Evolutionary conservation across 2,888 invertebrate genomes (phyloP).

Genomic region (Deilephila elpenor): DNA sequence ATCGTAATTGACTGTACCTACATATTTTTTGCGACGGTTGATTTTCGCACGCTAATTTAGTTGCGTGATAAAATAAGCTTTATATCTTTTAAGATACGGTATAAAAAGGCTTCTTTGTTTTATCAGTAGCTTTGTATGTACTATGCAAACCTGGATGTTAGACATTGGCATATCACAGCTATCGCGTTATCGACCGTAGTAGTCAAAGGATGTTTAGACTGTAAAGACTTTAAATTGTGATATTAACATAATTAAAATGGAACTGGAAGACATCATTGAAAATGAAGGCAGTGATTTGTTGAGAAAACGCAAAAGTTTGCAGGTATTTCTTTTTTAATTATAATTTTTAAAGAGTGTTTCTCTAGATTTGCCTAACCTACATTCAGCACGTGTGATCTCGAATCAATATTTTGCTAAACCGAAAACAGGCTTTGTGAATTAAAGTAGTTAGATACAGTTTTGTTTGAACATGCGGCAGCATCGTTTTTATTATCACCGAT

Average conservation of each 20-base stretch:
- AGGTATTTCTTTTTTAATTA: neutral
- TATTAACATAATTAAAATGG: neutral
- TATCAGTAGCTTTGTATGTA: constrained; percentile 5
- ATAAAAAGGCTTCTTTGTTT: neutral
- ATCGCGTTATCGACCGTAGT: constrained; percentile 15
- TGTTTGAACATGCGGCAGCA: too few species aligned
- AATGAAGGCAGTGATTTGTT: constrained; percentile 13
- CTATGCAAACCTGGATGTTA: constrained; percentile 22
- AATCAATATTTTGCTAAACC: neutral
- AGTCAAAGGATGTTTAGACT: neutral
- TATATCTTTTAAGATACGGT: constrained; percentile 1
- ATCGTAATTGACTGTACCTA: neutral
- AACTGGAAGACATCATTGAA: constrained; percentile 12
- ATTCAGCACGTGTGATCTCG: neutral
- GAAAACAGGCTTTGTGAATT: too few species aligned
- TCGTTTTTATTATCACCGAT: too few species aligned
- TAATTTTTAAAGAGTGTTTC: neutral
- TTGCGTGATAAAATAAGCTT: neutral
- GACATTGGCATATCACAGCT: constrained; percentile 19
- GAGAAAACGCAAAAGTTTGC: neutral
- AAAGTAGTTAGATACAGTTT: too few species aligned
- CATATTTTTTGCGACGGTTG: neutral
- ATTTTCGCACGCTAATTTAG: neutral
- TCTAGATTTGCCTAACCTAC: constrained; percentile 10
- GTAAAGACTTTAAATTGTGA: neutral